phyloP scores from a whole-genome alignment of 2,113 vertebrate species.

The Rana temporaria region DNA sequence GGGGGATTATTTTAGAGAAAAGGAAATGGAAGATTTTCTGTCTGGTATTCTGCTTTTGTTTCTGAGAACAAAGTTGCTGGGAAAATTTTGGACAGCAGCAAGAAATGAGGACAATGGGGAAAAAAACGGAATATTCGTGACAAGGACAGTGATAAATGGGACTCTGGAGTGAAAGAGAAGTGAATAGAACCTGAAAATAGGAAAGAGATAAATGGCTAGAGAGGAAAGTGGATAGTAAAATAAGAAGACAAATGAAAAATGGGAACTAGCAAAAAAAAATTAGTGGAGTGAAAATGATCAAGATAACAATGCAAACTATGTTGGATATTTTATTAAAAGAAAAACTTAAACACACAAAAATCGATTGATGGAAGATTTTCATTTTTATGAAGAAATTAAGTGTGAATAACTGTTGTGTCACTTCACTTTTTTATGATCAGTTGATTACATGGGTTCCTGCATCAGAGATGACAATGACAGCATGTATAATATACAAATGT shows the following conservation, averaged over 20 bases:
- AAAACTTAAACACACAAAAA: too few relatives aligned
- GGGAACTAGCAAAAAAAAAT: not conserved
- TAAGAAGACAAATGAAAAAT: not conserved
- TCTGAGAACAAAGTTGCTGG: constrained; percentile 11
- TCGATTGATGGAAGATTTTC: too few relatives aligned
- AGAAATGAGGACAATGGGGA: constrained; percentile 37
- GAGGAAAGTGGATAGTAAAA: constrained; percentile 3
- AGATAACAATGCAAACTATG: not conserved
- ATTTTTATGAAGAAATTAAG: too few relatives aligned
- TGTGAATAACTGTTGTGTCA: too few relatives aligned
- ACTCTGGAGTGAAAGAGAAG: not conserved
- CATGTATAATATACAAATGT: too few relatives aligned
- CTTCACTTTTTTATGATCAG: too few relatives aligned
- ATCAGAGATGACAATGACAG: too few relatives aligned
- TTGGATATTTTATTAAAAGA: not conserved
- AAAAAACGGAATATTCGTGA: constrained; percentile 62
- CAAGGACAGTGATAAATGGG: constrained; percentile 58
- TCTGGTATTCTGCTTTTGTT: constrained; percentile 19
- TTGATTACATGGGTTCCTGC: too few relatives aligned
- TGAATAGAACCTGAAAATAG: not conserved
- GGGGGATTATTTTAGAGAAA: not conserved
- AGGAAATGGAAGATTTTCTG: not conserved
- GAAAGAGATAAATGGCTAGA: not conserved
- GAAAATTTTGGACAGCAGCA: constrained; percentile 1
- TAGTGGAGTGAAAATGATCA: not conserved